Base-by-base conservation (phyloP, 2,797 vertebrate genomes). In the Fistularia tabacaria region DNA sequence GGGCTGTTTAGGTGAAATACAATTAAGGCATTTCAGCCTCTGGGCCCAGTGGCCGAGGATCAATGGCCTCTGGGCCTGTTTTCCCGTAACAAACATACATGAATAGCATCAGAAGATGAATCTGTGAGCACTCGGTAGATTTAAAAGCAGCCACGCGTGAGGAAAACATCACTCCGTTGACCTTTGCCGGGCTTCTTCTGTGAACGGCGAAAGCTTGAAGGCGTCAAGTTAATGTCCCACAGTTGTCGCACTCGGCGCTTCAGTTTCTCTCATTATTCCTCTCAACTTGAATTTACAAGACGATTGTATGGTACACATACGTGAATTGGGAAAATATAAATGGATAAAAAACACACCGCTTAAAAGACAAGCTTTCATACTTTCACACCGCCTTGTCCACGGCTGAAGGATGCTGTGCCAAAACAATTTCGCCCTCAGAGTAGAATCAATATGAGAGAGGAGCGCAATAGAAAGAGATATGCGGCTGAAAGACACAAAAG, bases 1-100 rank as follows among this genome's bases (percentile, higher is more conserved):
- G 73, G 82, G 57, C 63, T 83, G 71, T 84, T 86, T 80, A 82
- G 80, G 74, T 73, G 82, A 85, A 91, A 90, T 88, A 88, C 85
- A 87, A 88, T 89, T 82, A 86, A 88, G 85, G 80, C 79, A 83
- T 86, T 83, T 85, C 71, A 80, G 69, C 65, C 79, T 83, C 76
- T 61, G 47, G 84, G 74, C 79, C 57, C 60, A 64, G 49, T 51
- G 69, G 43, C 62, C 51, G 8, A 14, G 61, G 79, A 88, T 92
- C 82, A 56, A 90, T 90, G 79, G 38, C 59, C n/a, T 46, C 70
- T 77, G 82, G 75, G 70, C 64, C 64, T 81, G 82, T 80, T 84
- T 89, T 87, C 80, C 88, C 79, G 81, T 89, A 84, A 88, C 69
- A 82, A 82, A 69, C 82, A 74, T 79, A 79, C 70, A 81, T 82